phyloP scores from a whole-genome alignment of 2,113 vertebrate species.

The Hippocampus zosterae region DNA sequence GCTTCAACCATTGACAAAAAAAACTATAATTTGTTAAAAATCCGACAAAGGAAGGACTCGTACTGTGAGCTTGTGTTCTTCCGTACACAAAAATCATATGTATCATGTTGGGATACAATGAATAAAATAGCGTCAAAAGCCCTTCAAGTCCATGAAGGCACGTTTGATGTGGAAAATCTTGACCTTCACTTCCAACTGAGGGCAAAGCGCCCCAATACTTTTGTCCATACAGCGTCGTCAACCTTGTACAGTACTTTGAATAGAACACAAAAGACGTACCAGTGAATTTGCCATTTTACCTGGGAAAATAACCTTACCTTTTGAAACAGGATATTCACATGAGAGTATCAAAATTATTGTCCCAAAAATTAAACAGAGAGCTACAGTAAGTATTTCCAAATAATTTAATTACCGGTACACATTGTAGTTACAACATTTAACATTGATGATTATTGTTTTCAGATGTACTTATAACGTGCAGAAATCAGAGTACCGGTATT shows the following conservation, averaged over 20 bases:
- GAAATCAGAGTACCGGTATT: not conserved
- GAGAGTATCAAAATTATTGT: not conserved
- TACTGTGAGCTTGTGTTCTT: not conserved
- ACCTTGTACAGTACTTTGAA: not conserved
- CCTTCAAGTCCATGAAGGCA: not conserved
- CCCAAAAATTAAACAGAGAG: no score
- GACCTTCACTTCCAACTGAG: not conserved
- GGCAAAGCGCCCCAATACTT: not conserved
- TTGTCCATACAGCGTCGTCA: not conserved
- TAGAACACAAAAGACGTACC: constrained; percentile 1
- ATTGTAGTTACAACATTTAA: not conserved
- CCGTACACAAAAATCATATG: not conserved
- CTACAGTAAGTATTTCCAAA: not conserved
- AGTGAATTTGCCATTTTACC: constrained; percentile 36
- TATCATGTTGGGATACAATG: not conserved
- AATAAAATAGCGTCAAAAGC: not conserved
- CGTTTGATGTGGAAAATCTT: not conserved
- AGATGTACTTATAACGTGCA: not conserved
- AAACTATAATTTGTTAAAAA: not conserved
- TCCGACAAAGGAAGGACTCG: not conserved
- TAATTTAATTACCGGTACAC: not conserved
- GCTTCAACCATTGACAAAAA: not conserved
- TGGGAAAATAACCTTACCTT: constrained; percentile 10
- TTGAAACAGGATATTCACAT: constrained; percentile 4
- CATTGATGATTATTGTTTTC: not conserved